These are phyloP conservation scores for Formica aserva DNA, from an alignment of 2,888 invertebrate genomes.

Conservation along the genomic window DNA sequence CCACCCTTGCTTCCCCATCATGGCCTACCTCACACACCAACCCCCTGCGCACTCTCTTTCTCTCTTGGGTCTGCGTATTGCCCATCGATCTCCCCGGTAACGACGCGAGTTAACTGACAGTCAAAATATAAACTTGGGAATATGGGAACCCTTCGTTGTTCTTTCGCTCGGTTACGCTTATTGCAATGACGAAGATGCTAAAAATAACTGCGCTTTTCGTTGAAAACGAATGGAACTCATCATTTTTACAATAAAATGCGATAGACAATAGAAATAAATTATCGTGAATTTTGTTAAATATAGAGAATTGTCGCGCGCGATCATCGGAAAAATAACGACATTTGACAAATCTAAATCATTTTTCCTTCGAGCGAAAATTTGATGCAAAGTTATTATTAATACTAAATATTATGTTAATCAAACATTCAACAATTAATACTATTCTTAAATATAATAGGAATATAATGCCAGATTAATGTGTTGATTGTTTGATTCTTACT, in stretches of 20 bases:
- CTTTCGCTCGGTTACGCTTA: slow-evolving; percentile 35
- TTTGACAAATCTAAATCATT: background rate
- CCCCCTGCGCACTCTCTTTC: slow-evolving; percentile 55
- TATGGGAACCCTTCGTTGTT: slow-evolving; percentile 42
- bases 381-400: background rate
- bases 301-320: background rate
- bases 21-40: slow-evolving; percentile 81
- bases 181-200: background rate
- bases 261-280: background rate
- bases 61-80: slow-evolving; percentile 60
- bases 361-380: background rate
- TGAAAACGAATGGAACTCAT: background rate
- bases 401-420: background rate
- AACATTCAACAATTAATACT: background rate
- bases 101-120: slow-evolving; percentile 49
- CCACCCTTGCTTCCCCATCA: slow-evolving; percentile 70
- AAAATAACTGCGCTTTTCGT: slow-evolving; percentile 33
- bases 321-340: background rate
- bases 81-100: slow-evolving; percentile 69
- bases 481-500: background rate
- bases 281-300: background rate
- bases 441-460: background rate
- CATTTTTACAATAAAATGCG: background rate
- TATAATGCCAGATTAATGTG: background rate
- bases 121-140: slow-evolving; percentile 62